phyloP scores from a whole-genome alignment of 2,888 invertebrate species.

The Cosmia pyralina region DNA sequence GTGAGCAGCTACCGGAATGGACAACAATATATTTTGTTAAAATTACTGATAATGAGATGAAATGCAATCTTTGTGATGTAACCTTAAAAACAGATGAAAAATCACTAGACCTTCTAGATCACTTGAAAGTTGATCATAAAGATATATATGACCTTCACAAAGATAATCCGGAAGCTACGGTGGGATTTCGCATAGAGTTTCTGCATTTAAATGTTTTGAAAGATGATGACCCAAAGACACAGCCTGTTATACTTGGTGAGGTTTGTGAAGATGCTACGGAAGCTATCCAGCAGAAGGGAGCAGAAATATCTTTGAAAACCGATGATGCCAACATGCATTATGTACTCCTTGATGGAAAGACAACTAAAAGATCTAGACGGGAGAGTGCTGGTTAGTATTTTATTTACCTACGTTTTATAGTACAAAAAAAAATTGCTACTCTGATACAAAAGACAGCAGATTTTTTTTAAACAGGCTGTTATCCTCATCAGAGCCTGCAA shows the following conservation, averaged over 20 bases:
- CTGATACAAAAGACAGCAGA: neutral
- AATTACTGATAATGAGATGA: constrained; percentile 66
- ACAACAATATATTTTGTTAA: constrained; percentile 80
- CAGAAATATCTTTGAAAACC: constrained; percentile 47
- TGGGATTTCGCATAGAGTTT: constrained; percentile 86
- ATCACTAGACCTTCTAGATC: constrained; percentile 73
- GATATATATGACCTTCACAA: constrained; percentile 84
- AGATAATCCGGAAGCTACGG: constrained; percentile 78
- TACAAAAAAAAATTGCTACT: neutral
- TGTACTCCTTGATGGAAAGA: constrained; percentile 73
- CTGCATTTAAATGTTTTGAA: constrained; percentile 81
- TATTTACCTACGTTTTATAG: neutral
- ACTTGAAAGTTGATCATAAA: constrained; percentile 77
- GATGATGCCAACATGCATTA: constrained; percentile 74
- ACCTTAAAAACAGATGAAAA: constrained; percentile 71
- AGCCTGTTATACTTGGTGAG: constrained; percentile 79
- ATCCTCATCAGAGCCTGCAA: neutral
- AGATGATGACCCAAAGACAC: constrained; percentile 73
- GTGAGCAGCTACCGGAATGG: constrained; percentile 79
- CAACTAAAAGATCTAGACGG: constrained; percentile 55
- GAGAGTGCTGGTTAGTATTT: constrained; percentile 52
- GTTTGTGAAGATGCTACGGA: constrained; percentile 75
- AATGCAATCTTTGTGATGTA: constrained; percentile 82
- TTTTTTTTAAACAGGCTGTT: neutral
- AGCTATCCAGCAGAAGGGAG: constrained; percentile 42